A percentile compares a stretch with the other conserved stretches of the same genome.
These are phyloP conservation scores for Ceraclea dissimilis DNA, from an alignment of 2,888 invertebrate genomes.

Conservation along the genomic window DNA sequence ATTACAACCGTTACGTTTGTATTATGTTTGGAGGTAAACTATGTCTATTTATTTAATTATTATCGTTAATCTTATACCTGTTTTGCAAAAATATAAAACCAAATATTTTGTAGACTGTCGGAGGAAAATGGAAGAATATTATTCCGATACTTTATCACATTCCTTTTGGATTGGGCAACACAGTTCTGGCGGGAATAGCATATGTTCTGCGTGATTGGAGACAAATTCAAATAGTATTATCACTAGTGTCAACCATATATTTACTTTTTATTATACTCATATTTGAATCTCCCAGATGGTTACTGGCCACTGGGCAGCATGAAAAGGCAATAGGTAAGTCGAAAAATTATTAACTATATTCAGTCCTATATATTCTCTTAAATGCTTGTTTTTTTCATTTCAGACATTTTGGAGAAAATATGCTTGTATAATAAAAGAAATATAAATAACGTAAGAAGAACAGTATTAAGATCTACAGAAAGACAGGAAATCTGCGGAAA, in stretches of 20 bases:
- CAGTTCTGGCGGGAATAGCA: slow-evolving; percentile 49
- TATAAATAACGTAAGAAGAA: not conserved
- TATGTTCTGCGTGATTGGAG: slow-evolving; percentile 56
- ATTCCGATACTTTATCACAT: slow-evolving; percentile 56
- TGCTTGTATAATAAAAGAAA: not conserved
- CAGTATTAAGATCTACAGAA: not conserved
- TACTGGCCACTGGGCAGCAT: slow-evolving; percentile 47
- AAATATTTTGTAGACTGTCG: slow-evolving; percentile 39
- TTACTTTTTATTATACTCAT: slow-evolving; percentile 44
- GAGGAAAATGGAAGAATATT: slow-evolving; percentile 53
- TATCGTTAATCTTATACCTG: too few species aligned
- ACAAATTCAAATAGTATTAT: slow-evolving; percentile 48
- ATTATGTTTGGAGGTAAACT: slow-evolving; percentile 50
- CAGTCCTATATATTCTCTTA: not conserved
- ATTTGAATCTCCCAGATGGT: slow-evolving; percentile 58
- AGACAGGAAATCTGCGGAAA: slow-evolving; percentile 27
- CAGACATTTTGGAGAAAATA: slow-evolving; percentile 19
- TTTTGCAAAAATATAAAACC: not conserved
- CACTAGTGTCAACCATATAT: slow-evolving; percentile 44
- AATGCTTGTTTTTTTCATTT: not conserved
- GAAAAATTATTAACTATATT: not conserved
- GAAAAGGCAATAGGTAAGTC: slow-evolving; percentile 42
- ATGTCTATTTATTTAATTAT: too few species aligned
- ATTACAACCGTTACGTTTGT: slow-evolving; percentile 59
- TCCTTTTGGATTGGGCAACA: slow-evolving; percentile 54